phyloP scores from a whole-genome alignment of 2,888 invertebrate genomes.

The Phytoseiulus persimilis region DNA sequence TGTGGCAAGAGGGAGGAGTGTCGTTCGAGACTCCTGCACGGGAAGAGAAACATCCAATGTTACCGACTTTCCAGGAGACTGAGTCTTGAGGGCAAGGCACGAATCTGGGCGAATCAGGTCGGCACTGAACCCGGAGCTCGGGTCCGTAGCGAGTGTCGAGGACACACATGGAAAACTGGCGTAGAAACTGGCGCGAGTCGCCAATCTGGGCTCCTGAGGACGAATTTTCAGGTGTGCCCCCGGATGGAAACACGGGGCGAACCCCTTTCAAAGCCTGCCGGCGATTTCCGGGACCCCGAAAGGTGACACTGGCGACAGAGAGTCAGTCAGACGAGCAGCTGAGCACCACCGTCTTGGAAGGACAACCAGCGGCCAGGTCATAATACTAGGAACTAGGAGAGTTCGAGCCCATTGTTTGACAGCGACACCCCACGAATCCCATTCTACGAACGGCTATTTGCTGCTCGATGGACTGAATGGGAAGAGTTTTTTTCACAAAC shows the following conservation, averaged over 20 bases:
- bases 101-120: too few relatives aligned
- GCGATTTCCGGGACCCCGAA: background rate
- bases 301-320: background rate
- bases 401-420: background rate
- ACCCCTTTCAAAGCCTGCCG: background rate
- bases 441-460: background rate
- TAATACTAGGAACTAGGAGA: background rate
- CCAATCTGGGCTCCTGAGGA: too few relatives aligned
- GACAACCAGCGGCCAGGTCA: background rate
- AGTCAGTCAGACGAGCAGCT: background rate
- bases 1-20: too few relatives aligned
- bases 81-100: too few relatives aligned
- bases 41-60: too few relatives aligned
- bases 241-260: background rate
- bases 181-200: too few relatives aligned
- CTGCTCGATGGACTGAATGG: background rate
- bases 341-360: background rate
- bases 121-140: too few relatives aligned
- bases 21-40: too few relatives aligned
- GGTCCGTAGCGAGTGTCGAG: too few relatives aligned
- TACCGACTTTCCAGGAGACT: too few relatives aligned
- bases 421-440: background rate
- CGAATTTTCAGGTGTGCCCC: background rate
- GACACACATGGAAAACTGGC: too few relatives aligned
- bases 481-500: background rate